Conservation (phyloP, 2,888 invertebrate genomes). For the Sinhomidia bicolor region DNA sequence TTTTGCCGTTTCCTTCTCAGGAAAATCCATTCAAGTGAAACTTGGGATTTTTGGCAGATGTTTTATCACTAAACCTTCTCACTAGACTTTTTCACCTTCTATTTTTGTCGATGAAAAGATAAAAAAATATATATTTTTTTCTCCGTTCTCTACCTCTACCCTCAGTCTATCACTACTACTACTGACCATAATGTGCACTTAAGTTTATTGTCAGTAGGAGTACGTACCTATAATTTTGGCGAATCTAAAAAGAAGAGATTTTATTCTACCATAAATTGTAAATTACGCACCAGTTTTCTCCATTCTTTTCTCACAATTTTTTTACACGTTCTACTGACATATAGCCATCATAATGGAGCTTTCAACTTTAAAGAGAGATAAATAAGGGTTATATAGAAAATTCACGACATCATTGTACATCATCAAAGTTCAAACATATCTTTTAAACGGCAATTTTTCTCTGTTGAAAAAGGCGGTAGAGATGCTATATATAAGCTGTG, state of each 20-base stretch:
- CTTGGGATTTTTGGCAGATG: conserved; percentile 43
- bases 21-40: neutral
- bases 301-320: neutral
- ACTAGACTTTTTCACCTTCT: neutral
- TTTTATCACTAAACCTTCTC: conserved; percentile 10
- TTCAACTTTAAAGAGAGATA: conserved; percentile 31
- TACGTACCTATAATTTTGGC: neutral
- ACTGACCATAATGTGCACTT: conserved; percentile 41
- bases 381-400: neutral
- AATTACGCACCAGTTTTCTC: conserved; percentile 26
- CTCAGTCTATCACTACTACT: neutral
- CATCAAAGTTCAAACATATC: neutral
- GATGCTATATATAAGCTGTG: neutral
- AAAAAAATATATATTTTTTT: neutral
- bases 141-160: neutral
- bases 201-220: conserved; percentile 31
- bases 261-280: conserved; percentile 50
- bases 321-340: neutral
- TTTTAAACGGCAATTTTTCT: neutral
- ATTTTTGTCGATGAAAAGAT: neutral
- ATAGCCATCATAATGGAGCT: conserved; percentile 7
- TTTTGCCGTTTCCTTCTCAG: neutral
- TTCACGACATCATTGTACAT: neutral
- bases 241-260: neutral
- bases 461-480: neutral